phyloP scores from a whole-genome alignment of 2,888 invertebrate genomes.

The Serrognathus titanus region DNA sequence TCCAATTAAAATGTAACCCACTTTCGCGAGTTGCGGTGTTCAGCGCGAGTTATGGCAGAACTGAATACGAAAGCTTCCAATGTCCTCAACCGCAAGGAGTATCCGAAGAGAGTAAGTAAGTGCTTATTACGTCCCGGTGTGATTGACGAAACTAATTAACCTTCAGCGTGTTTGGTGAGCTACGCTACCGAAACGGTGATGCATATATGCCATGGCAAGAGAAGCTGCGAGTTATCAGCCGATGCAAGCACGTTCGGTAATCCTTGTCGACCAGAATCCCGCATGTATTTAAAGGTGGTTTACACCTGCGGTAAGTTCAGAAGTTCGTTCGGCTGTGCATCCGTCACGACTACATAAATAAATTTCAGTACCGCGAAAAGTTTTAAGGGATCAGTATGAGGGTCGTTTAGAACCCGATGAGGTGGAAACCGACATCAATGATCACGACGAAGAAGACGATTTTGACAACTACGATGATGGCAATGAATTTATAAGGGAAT shows the following conservation, averaged over 20 bases:
- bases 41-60: constrained; percentile 88
- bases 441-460: constrained; percentile 54
- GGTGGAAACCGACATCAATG: constrained; percentile 48
- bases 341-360: background rate
- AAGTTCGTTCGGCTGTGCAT: background rate
- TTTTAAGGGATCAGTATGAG: constrained; percentile 78
- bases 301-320: constrained; percentile 78
- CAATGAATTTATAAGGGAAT: constrained; percentile 57
- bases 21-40: constrained; percentile 87
- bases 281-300: constrained; percentile 82
- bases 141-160: background rate
- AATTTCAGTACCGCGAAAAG: constrained; percentile 73
- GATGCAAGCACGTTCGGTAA: constrained; percentile 80
- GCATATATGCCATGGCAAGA: constrained; percentile 63
- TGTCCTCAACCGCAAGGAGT: constrained; percentile 83
- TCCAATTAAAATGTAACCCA: constrained; percentile 83
- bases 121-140: constrained; percentile 8
- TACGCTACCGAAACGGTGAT: constrained; percentile 91
- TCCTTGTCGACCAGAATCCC: constrained; percentile 74
- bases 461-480: constrained; percentile 50
- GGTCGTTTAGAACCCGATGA: constrained; percentile 77
- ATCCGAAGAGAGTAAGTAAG: constrained; percentile 79
- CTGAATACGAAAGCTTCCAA: constrained; percentile 81
- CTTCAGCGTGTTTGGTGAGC: constrained; percentile 78
- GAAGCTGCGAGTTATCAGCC: constrained; percentile 74